Base-by-base conservation (phyloP, 2,797 vertebrate species). In the Paedocypris micromegethes region DNA sequence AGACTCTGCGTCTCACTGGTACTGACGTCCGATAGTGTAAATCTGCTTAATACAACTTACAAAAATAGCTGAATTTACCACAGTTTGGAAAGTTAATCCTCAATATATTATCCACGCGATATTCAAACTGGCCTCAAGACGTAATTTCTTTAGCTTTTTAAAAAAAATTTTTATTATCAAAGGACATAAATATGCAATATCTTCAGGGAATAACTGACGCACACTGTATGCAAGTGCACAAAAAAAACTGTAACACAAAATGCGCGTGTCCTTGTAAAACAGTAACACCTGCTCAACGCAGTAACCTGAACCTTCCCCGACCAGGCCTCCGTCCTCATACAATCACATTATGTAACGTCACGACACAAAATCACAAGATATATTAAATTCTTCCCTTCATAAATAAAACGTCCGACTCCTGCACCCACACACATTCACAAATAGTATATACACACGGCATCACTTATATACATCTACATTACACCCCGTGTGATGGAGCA, bases 341-440 rank as follows among this genome's bases (percentile, higher is more conserved):
- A 59, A 74, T 86, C 83, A 83, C 80, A 81, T 81, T 78, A 79
- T 85, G 83, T 87, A 89, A 89, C 86, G 76, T 74, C 78, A 84
- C 73, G 72, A 83, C 84, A 84, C 79, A 84, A 78, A 82, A 66
- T 82, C 83, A 83, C 80, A 84, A 84, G 87, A 90, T 91, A 91
- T 91, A 91, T 91, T 91, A 90, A 90, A 88, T 83, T 89, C 78
- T 88, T 87, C 87, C 86, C 85, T 85, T 89, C 81, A 91, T 91
- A 90, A 91, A 91, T 91, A 91, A 89, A 23, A 90, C 83, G 84
- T 86, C 88, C 83, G 83, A 80, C 82, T 85, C 78, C 80, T 79
- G 78, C 75, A 73, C 75, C 75, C 71, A 66, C 53, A 75, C 73
- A 77, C 69, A 74, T 77, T 73, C 87, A 88, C 88, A 85, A 87